These are phyloP conservation scores for Garra rufa DNA, from an alignment of 2,113 vertebrate species.

Conservation along the genomic window DNA sequence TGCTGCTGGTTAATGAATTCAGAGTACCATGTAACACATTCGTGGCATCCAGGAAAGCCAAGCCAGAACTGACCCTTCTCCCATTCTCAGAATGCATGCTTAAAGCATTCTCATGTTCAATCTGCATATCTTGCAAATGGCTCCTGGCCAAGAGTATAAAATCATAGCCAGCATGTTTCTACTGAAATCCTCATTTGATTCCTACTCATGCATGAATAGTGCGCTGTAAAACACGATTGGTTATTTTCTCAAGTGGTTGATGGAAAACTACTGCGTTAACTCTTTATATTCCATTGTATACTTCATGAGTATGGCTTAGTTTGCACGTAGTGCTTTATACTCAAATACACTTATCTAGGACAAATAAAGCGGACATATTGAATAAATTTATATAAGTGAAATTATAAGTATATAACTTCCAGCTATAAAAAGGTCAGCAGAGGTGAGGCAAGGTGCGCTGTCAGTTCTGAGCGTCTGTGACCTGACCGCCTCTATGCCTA, in stretches of 20 bases:
- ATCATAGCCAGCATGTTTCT: neutral
- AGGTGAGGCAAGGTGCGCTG: slow-evolving; percentile 14
- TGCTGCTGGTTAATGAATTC: slow-evolving; percentile 33
- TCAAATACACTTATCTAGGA: neutral
- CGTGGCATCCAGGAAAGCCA: slow-evolving; percentile 13
- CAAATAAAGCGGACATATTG: neutral
- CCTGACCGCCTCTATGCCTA: slow-evolving; percentile 23
- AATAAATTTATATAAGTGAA: neutral
- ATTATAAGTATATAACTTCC: neutral
- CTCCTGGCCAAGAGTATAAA: neutral
- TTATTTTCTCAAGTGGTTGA: neutral
- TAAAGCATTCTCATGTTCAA: slow-evolving; percentile 3
- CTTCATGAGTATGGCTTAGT: neutral
- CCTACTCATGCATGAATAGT: neutral
- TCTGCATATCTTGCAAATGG: slow-evolving; percentile 8
- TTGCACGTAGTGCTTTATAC: neutral
- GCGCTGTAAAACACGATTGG: slow-evolving; percentile 9
- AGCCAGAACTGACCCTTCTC: neutral
- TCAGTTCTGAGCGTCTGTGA: neutral
- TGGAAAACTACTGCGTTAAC: neutral
- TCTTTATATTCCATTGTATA: neutral
- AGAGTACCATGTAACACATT: slow-evolving; percentile 23
- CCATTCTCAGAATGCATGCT: slow-evolving; percentile 9
- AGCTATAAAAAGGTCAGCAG: neutral
- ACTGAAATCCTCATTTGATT: neutral